These are phyloP conservation scores for Geodia barretti DNA, from an alignment of 37 sponge, comb jelly and placozoan species.

Conservation along the genomic window DNA sequence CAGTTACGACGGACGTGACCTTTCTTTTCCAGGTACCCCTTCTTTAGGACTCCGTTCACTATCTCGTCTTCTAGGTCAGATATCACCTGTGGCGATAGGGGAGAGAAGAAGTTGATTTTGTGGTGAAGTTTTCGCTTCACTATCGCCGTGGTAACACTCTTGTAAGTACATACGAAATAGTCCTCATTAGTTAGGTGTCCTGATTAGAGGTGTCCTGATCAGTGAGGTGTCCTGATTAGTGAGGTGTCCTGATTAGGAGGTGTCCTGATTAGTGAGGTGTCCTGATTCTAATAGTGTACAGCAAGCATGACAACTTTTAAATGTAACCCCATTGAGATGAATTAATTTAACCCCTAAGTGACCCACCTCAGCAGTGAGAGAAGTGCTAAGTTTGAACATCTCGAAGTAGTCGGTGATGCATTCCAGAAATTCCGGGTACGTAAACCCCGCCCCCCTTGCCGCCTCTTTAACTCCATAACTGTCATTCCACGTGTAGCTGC, in stretches of 20 bases:
- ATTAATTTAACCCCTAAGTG: too few relatives aligned
- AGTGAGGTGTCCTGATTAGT: too few relatives aligned
- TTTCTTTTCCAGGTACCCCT: conserved; percentile 75
- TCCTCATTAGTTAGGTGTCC: neutral
- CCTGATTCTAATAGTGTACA: neutral
- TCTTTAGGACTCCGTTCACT: conserved; percentile 59
- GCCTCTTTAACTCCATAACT: neutral
- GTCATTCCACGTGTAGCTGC: conserved; percentile 51
- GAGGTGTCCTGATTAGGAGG: too few relatives aligned
- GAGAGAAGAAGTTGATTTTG: neutral
- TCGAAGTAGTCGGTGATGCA: conserved; percentile 41
- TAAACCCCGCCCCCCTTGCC: neutral
- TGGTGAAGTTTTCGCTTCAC: neutral
- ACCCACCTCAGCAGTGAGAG: conserved; percentile 44
- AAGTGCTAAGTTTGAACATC: conserved; percentile 30
- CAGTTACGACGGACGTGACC: conserved; percentile 63
- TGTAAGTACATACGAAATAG: neutral
- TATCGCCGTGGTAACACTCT: neutral
- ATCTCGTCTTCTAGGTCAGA: conserved; percentile 58
- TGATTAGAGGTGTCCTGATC: too few relatives aligned
- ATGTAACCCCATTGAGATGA: neutral
- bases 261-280: too few relatives aligned
- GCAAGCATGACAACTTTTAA: neutral
- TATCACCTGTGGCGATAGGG: conserved; percentile 54
- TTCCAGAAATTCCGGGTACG: conserved; percentile 43